Evolutionary conservation across 2,888 invertebrate species (phyloP).

Genomic region (Luperina nickerlii): DNA sequence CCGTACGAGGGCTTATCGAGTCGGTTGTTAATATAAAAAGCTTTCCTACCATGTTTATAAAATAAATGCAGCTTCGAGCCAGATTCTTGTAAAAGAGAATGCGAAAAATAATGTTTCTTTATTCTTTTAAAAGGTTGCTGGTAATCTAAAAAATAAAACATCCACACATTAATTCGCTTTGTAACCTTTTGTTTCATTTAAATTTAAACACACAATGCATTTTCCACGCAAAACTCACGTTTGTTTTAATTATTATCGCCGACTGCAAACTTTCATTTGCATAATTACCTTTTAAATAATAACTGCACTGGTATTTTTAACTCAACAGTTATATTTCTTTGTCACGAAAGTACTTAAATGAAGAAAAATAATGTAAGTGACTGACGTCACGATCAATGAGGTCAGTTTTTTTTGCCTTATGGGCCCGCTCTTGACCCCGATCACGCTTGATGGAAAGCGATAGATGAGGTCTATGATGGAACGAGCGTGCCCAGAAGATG

Average conservation of each 20-base stretch:
- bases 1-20: background rate
- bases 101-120: constrained; percentile 1
- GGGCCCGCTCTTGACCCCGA: no score
- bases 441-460: no score
- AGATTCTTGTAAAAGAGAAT: background rate
- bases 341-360: constrained; percentile 9
- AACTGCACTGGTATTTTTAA: constrained; percentile 33
- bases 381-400: background rate
- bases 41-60: background rate
- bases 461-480: no score
- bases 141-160: constrained; percentile 12
- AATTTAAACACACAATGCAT: constrained; percentile 45
- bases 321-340: background rate
- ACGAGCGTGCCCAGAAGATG: no score
- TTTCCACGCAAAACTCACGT: constrained; percentile 46
- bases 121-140: background rate
- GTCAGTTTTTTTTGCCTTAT: no score
- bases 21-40: background rate
- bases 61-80: background rate
- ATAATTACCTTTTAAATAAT: constrained; percentile 56
- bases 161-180: constrained; percentile 25
- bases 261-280: constrained; percentile 45
- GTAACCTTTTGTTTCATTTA: constrained; percentile 29
- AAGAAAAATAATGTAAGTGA: background rate
- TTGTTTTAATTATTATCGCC: constrained; percentile 37